Conservation (phyloP, 2,797 vertebrate genomes). For the Amblyraja radiata region DNA sequence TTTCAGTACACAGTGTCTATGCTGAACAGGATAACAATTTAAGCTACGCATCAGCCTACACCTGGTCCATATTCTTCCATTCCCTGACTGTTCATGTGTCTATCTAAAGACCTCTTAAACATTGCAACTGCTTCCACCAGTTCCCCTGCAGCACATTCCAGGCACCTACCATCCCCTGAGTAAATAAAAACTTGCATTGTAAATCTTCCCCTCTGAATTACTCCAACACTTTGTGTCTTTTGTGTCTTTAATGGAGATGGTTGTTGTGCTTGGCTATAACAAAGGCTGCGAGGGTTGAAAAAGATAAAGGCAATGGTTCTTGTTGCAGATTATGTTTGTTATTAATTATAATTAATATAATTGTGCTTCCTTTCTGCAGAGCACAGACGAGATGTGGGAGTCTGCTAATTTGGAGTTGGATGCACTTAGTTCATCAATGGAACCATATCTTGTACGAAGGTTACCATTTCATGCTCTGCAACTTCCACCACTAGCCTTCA, state of each 20-base stretch:
- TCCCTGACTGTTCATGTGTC: too few relatives aligned
- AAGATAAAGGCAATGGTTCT: background rate
- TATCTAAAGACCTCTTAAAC: too few relatives aligned
- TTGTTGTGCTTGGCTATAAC: background rate
- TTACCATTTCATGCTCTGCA: constrained; percentile 78
- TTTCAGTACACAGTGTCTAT: too few relatives aligned
- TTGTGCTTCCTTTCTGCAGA: background rate
- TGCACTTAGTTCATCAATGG: constrained; percentile 61
- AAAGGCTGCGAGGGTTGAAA: background rate
- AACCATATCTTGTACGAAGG: constrained; percentile 77
- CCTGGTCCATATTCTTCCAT: too few relatives aligned
- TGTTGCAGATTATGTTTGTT: background rate
- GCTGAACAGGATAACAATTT: too few relatives aligned
- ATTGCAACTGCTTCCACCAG: too few relatives aligned
- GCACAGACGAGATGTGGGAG: constrained; percentile 34
- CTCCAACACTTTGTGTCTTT: too few relatives aligned
- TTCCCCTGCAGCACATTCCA: too few relatives aligned
- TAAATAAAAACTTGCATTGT: too few relatives aligned
- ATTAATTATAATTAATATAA: background rate
- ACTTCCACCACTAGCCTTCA: constrained; percentile 83
- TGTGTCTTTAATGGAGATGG: background rate
- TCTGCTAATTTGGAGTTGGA: constrained; percentile 66
- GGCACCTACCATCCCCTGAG: too few relatives aligned
- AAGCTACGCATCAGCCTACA: too few relatives aligned
- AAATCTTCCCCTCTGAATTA: too few relatives aligned